phyloP scores from a whole-genome alignment of 2,113 vertebrate genomes.

The Sturnus vulgaris region DNA sequence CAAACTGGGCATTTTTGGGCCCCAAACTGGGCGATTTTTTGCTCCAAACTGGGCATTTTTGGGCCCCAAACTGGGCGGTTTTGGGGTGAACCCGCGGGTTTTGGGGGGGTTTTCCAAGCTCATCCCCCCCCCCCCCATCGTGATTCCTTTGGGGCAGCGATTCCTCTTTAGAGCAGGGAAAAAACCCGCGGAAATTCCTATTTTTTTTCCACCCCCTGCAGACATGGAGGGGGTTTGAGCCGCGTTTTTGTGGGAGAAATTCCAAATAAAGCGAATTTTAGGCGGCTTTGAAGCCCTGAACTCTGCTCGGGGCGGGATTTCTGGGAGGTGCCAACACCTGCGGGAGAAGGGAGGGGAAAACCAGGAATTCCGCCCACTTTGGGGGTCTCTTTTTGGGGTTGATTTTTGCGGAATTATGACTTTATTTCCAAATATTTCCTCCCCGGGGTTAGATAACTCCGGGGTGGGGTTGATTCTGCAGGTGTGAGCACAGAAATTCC shows the following conservation, averaged over 20 bases:
- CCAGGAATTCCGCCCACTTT: not conserved
- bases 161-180: not conserved
- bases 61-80: not conserved
- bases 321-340: not conserved
- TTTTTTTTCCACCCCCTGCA: not conserved
- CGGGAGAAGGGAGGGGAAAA: not conserved
- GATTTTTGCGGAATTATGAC: accelerated
- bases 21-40: not conserved
- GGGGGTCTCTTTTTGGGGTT: not conserved
- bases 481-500: not conserved
- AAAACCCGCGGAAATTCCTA: accelerated
- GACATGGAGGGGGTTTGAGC: accelerated
- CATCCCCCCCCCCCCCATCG: no score
- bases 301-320: not conserved
- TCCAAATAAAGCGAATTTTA: not conserved
- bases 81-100: not conserved
- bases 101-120: no score
- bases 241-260: not conserved
- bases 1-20: not conserved
- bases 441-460: not conserved
- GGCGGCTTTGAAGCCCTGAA: not conserved
- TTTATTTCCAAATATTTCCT: not conserved
- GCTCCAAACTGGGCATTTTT: no score
- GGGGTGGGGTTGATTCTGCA: not conserved
- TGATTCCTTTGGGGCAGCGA: not conserved